Evolutionary conservation across 2,113 vertebrate genomes (phyloP).

Genomic region (Ramphastos sulfuratus): DNA sequence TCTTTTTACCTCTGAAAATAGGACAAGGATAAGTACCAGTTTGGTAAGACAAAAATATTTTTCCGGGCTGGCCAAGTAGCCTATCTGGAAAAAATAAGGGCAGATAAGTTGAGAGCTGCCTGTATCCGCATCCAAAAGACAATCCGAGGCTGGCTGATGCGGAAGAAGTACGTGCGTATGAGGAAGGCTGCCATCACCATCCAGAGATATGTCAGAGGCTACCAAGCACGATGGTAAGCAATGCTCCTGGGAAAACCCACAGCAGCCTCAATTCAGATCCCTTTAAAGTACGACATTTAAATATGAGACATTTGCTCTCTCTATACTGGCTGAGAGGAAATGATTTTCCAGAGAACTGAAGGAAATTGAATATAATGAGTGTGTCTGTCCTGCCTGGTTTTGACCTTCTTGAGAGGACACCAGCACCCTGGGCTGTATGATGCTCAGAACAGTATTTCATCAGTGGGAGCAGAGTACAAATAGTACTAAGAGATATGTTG

Average conservation of each 20-base stretch:
- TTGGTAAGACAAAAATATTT: constrained; percentile 99
- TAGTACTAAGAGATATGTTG: not conserved
- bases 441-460: not conserved
- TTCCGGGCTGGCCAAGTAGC: constrained; percentile 98
- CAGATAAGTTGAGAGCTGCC: constrained; percentile 92
- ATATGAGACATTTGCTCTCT: not conserved
- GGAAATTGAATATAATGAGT: not conserved
- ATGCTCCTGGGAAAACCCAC: not conserved
- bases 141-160: constrained; percentile 92
- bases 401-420: not conserved
- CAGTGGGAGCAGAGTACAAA: not conserved
- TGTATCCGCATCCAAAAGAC: constrained; percentile 99
- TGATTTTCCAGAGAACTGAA: not conserved
- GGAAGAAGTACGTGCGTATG: constrained; percentile 94
- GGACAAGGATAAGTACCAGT: constrained; percentile 99
- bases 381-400: not conserved
- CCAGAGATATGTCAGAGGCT: constrained; percentile 91
- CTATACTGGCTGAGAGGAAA: not conserved
- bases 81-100: constrained; percentile 95
- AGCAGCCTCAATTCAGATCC: not conserved
- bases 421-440: not conserved
- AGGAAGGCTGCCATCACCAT: constrained; percentile 87
- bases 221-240: constrained; percentile 94
- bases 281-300: not conserved
- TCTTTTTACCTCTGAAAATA: constrained; percentile 76